Conservation (phyloP, 1,140 invertebrate genomes). For the Trachelipus rathkii region DNA sequence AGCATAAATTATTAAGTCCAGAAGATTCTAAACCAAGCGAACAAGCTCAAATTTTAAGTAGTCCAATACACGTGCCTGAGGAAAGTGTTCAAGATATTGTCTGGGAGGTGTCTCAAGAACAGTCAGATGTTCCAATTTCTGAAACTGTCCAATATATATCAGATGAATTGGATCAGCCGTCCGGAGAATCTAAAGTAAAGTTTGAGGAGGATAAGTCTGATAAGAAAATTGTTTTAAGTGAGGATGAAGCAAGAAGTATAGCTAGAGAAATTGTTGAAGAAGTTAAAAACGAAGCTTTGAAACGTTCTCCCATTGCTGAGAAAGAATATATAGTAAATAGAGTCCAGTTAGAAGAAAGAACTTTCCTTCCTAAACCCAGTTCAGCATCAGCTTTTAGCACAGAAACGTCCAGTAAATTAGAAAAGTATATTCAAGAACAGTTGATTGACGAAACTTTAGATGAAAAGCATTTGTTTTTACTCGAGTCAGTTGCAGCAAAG, state of each 20-base stretch:
- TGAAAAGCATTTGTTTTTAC: conserved; percentile 49
- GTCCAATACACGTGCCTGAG: conserved; percentile 40
- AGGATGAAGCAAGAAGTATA: conserved; percentile 53
- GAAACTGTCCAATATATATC: conserved; percentile 49
- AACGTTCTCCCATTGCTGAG: conserved; percentile 47
- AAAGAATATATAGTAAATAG: conserved; percentile 17
- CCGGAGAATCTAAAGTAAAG: conserved; percentile 47
- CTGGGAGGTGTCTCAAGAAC: conserved; percentile 44
- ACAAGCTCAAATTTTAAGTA: conserved; percentile 26
- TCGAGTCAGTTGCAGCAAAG: conserved; percentile 55
- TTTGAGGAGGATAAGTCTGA: conserved; percentile 40
- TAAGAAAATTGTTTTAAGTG: conserved; percentile 43
- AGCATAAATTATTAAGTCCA: conserved; percentile 44
- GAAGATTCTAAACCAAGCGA: conserved; percentile 31
- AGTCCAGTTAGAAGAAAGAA: conserved; percentile 19
- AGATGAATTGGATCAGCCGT: conserved; percentile 42
- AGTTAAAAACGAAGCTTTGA: conserved; percentile 56
- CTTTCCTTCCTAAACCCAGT: conserved; percentile 33
- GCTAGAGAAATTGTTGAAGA: conserved; percentile 56
- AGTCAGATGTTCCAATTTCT: conserved; percentile 47
- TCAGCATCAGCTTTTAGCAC: conserved; percentile 43
- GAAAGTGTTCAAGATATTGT: conserved; percentile 43
- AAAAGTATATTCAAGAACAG: conserved; percentile 53
- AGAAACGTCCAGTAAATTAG: conserved; percentile 50
- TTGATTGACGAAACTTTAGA: conserved; percentile 52